Conservation (phyloP, 1,140 invertebrate genomes). For the Steinernema khuongi region DNA sequence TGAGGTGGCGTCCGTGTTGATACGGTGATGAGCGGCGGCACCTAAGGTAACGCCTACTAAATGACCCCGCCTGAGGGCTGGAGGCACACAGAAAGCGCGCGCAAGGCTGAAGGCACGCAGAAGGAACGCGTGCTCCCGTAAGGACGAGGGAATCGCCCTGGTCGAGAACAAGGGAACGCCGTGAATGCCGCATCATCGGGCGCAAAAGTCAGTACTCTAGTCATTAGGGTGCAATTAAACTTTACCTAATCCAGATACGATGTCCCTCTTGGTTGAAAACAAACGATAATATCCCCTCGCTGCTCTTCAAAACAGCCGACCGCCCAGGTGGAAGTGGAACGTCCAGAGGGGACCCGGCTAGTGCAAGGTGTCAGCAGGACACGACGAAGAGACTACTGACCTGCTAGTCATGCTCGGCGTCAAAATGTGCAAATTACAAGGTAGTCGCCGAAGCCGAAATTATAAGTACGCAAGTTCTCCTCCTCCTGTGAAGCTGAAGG, state of each 20-base stretch:
- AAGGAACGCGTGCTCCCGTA: not conserved
- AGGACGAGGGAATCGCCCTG: not conserved
- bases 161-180: too few relatives aligned
- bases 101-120: not conserved
- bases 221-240: slow-evolving; percentile 6
- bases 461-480: too few relatives aligned
- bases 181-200: not conserved
- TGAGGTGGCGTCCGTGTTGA: not conserved
- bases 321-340: not conserved
- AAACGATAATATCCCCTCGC: not conserved
- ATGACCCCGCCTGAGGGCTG: not conserved
- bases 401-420: too few relatives aligned
- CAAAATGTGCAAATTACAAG: too few relatives aligned
- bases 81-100: not conserved
- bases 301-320: not conserved
- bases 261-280: not conserved
- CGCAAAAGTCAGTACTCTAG: not conserved
- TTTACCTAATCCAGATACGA: slow-evolving; percentile 8
- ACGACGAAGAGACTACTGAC: too few relatives aligned
- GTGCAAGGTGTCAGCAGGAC: too few relatives aligned
- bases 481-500: too few relatives aligned
- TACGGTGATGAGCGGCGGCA: not conserved
- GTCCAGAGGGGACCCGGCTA: not conserved
- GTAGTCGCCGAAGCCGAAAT: too few relatives aligned
- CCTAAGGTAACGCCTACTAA: slow-evolving; percentile 3